These are phyloP conservation scores for Schizopygopsis pylzovi DNA, from an alignment of 2,797 vertebrate genomes.

Conservation along the genomic window DNA sequence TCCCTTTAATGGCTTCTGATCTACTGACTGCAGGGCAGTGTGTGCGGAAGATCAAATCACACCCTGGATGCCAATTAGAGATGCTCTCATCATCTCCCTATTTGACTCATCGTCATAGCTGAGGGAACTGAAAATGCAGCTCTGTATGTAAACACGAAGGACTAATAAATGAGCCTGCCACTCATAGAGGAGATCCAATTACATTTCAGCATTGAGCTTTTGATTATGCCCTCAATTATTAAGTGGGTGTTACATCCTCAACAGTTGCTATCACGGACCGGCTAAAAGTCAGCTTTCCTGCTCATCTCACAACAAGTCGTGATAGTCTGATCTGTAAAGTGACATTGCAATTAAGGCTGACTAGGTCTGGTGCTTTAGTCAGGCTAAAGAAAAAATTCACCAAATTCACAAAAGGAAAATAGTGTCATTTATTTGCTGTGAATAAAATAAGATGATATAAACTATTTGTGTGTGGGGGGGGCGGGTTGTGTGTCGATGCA, in stretches of 20 bases:
- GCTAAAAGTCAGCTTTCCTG: constrained; percentile 21
- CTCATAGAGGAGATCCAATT: constrained; percentile 31
- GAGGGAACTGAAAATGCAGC: constrained; percentile 27
- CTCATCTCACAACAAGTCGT: not conserved
- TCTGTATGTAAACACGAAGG: constrained; percentile 19
- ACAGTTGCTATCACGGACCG: not conserved
- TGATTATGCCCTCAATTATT: constrained; percentile 30
- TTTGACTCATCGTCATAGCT: constrained; percentile 36
- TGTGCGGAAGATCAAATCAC: constrained; percentile 76
- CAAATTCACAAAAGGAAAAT: not conserved
- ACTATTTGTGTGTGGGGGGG: no score
- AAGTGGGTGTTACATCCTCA: constrained; percentile 29
- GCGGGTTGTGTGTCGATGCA: no score
- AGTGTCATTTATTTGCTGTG: not conserved
- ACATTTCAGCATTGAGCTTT: constrained; percentile 7
- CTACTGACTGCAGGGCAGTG: constrained; percentile 72
- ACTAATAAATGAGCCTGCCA: constrained; percentile 12
- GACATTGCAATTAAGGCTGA: constrained; percentile 6
- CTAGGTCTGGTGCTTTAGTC: not conserved
- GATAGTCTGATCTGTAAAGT: constrained; percentile 23
- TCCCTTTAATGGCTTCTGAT: constrained; percentile 72
- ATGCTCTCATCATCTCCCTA: constrained; percentile 31
- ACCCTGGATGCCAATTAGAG: constrained; percentile 76
- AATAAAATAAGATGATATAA: no score
- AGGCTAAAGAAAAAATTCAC: not conserved